phyloP scores from a whole-genome alignment of 2,797 vertebrate genomes.

The Eulemur albifrons region DNA sequence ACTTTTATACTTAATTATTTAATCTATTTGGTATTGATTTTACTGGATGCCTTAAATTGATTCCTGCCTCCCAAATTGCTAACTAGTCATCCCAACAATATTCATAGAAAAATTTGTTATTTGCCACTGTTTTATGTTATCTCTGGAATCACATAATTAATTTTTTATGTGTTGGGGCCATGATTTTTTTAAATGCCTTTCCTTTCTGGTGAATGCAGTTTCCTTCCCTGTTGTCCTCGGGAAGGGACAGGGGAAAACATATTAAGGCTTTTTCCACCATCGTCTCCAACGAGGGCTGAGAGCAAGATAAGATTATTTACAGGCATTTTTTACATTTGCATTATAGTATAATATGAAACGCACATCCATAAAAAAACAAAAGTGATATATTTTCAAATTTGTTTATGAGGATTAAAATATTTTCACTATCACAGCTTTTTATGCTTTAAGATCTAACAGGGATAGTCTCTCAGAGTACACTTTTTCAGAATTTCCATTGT shows the following conservation, averaged over 20 bases:
- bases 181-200: not conserved
- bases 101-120: not conserved
- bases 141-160: not conserved
- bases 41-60: not conserved
- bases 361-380: not conserved
- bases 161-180: constrained; percentile 4
- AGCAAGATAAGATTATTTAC: not conserved
- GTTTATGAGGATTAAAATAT: not conserved
- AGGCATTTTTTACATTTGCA: not conserved
- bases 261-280: not conserved
- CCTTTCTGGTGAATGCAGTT: not conserved
- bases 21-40: not conserved
- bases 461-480: not conserved
- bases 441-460: constrained; percentile 1
- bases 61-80: not conserved
- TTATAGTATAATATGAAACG: not conserved
- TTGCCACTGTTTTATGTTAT: not conserved
- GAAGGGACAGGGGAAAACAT: not conserved
- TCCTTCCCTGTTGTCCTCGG: not conserved
- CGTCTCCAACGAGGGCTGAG: not conserved
- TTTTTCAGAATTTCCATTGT: not conserved
- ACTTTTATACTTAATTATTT: not conserved
- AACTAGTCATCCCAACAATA: not conserved
- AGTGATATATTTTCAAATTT: not conserved
- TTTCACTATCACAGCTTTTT: not conserved